These are phyloP conservation scores for Siphlonurus alternatus DNA, from an alignment of 2,888 invertebrate genomes.

Conservation along the genomic window DNA sequence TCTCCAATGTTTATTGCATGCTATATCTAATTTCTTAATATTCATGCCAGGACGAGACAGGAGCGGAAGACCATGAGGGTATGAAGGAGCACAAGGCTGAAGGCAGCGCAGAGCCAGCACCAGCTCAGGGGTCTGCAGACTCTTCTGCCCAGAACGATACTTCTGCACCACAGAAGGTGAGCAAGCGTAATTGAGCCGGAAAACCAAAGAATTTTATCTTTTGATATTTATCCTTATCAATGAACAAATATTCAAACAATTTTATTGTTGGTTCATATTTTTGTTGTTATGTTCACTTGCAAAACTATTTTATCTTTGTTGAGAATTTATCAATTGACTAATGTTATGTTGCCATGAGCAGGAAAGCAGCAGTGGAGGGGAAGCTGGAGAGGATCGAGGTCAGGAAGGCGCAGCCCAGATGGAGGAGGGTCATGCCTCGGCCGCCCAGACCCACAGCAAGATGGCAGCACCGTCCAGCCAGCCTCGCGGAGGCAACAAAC, in stretches of 20 bases:
- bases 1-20: too few relatives aligned
- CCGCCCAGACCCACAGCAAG: constrained; percentile 21
- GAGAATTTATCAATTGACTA: too few relatives aligned
- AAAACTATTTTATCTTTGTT: too few relatives aligned
- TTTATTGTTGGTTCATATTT: too few relatives aligned
- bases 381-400: constrained; percentile 17
- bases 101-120: constrained; percentile 24
- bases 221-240: not conserved
- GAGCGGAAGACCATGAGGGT: constrained; percentile 23
- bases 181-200: too few relatives aligned
- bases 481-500: constrained; percentile 25
- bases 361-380: constrained; percentile 14
- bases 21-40: too few relatives aligned
- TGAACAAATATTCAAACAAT: too few relatives aligned
- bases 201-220: too few relatives aligned
- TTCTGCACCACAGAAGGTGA: not conserved
- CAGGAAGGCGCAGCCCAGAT: constrained; percentile 56
- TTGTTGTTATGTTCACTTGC: too few relatives aligned
- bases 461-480: constrained; percentile 25
- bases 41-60: too few relatives aligned
- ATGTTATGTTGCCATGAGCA: too few relatives aligned
- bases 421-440: constrained; percentile 31
- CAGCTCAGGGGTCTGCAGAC: not conserved
- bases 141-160: not conserved
- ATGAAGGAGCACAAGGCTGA: constrained; percentile 28